A percentile compares a stretch with the other conserved stretches of the same genome.
Conservation (phyloP, 2,888 invertebrate species). For the Trissoscelio sp. region DNA sequence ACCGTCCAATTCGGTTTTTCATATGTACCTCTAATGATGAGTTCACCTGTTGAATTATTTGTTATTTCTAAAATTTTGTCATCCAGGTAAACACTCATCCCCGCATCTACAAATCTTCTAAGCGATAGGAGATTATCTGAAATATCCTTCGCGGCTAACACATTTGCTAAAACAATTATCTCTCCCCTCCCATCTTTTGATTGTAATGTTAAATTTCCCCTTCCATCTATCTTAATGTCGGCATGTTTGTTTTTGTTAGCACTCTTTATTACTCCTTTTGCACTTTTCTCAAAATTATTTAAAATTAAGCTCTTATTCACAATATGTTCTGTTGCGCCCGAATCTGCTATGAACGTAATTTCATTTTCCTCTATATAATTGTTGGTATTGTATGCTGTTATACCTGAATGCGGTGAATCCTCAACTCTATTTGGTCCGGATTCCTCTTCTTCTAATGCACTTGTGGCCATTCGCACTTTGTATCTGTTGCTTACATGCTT, state of each 20-base stretch:
- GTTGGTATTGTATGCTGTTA: no score
- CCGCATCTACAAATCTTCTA: neutral
- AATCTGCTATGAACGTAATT: conserved; percentile 7
- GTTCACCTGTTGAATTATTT: no score
- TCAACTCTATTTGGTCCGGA: no score
- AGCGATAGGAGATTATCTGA: conserved; percentile 7
- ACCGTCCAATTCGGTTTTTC: no score
- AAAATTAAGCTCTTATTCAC: conserved; percentile 3
- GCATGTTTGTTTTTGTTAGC: conserved; percentile 9
- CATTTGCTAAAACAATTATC: neutral
- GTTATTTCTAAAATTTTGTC: no score
- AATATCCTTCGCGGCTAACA: neutral
- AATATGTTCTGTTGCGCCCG: neutral
- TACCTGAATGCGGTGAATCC: no score
- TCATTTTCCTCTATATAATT: neutral
- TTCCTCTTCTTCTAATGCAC: no score
- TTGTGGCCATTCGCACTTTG: no score
- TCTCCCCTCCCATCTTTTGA: no score
- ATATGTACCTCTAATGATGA: no score
- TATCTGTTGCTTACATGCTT: no score
- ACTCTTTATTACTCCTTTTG: neutral
- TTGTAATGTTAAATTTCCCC: neutral
- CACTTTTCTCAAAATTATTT: neutral
- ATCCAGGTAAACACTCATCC: no score
- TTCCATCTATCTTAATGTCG: conserved; percentile 3